Evolutionary conservation across 2,888 invertebrate genomes (phyloP), one percentile per base, ranked within the genome.

Genomic region (Phortica okadai): DNA sequence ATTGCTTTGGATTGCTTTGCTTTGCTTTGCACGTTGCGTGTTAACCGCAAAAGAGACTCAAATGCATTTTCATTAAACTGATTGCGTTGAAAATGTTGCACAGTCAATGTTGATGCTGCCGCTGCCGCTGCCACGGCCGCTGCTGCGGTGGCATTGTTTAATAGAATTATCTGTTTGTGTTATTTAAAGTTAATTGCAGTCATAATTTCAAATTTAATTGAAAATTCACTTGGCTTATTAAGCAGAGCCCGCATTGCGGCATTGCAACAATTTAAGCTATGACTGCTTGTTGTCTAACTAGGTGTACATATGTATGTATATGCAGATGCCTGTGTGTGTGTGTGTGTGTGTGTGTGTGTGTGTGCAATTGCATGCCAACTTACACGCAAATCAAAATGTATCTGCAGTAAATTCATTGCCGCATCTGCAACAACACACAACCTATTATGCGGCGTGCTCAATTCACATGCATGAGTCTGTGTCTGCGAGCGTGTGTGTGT

Each of bases 331-430:
- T 4, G 33, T 33, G 3, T 33, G 33, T 33, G 4, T 33, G 33
- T 33, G 33, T 50, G 14, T 33, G 33, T 33, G 33, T 50, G 14
- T 14, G 14, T 50, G 45, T 25, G 42, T 11, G 42, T 73, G 6
- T 16, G 10, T 59, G 73, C 62, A 75, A 59, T 73, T 75, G 75
- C 75, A 75, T 75, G 69, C 58, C 59, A 69, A 69, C 69, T 69
- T 75, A 75, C 75, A 75, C 59, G 70, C 75, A 75, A 75, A 45
- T 74, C 54, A 58, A 58, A 44, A 41, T 16, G 44, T 54, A 21
- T 50, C 41, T n/a, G 21, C 41, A 42, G 25, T 5, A 10, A 62
- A 62, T 62, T 62, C 4, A 7, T 11, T 62, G 25, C 10, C 10
- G 25, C 25, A 16, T 62, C 50, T 21, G 21, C 21, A 50, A 11